A percentile compares a stretch with the other conserved stretches of the same genome.
These are phyloP conservation scores for Stichopus chloronotus DNA, from an alignment of 35 echinoderm and acorn worm genomes.

Conservation along the genomic window DNA sequence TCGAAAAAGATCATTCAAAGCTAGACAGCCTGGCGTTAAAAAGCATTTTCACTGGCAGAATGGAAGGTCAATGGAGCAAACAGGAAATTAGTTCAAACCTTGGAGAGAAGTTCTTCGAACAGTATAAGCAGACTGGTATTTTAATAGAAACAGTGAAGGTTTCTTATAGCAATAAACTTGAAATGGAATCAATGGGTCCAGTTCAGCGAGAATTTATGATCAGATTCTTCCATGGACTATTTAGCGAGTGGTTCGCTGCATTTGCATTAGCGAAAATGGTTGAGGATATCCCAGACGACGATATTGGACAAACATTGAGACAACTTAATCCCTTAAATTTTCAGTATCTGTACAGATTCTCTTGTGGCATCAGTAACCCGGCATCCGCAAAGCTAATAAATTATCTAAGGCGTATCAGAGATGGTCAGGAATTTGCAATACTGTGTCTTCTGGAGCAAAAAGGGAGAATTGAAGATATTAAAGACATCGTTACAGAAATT, in stretches of 20 bases:
- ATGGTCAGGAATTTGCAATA: neutral
- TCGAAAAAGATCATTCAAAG: neutral
- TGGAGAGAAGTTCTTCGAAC: neutral
- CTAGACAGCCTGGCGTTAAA: conserved; percentile 7
- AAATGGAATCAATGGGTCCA: neutral
- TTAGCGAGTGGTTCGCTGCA: neutral
- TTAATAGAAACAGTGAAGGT: neutral
- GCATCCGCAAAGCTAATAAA: neutral
- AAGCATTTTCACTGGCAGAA: neutral
- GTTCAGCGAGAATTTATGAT: neutral
- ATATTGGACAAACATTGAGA: neutral
- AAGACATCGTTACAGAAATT: neutral
- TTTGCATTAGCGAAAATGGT: neutral
- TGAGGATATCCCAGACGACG: neutral
- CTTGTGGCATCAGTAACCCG: neutral
- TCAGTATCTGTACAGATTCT: conserved; percentile 11
- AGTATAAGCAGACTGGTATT: conserved; percentile 25
- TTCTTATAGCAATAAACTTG: neutral
- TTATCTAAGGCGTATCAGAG: neutral
- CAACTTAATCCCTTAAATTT: conserved; percentile 5
- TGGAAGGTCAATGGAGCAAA: neutral
- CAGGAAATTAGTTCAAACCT: neutral
- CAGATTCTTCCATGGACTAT: neutral
- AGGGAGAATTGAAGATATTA: conserved; percentile 12
- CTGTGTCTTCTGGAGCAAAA: conserved; percentile 9